Evolutionary conservation across 2,888 invertebrate species (phyloP), one percentile per base, ranked within the genome.

Genomic region (Lagria hirta): DNA sequence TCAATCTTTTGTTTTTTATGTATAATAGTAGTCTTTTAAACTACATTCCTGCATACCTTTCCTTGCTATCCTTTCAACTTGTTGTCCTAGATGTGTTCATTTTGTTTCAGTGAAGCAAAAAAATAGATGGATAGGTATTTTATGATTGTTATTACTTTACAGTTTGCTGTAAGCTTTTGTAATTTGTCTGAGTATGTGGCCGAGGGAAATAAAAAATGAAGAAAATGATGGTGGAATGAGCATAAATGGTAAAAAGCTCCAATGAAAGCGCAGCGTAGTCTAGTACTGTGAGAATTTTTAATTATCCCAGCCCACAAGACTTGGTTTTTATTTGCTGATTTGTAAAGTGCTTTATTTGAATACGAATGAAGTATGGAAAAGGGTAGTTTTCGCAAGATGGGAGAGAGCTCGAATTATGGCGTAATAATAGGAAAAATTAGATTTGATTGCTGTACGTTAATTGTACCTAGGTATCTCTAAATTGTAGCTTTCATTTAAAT

Each of bases 261-360:
- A 66, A 66, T 66, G 56, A 57, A 60, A 61, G 53, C 48, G 50
- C 58, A 49, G 58, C 46, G 37, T 52, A 33, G 49, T 53, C 47
- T 51, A 50, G 52, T 49, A 50, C 55, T 45, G 49, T 41, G 63
- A 58, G 70, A 69, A 70, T 70, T 71, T 70, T 71, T 71, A 71
- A 71, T 71, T 70, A 71, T 64, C 58, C 68, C 70, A 60, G 65
- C 71, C 71, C 70, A 69, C 69, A 62, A 51, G 56, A 55, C 65
- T 66, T 70, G 70, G 70, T 70, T 69, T 70, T 68, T 64, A 59
- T 62, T 61, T 59, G 54, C 55, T 58, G 64, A 65, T 67, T 65
- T 61, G 58, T 62, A 65, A 66, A 64, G 65, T 65, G 60, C 62
- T 62, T 61, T 53, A 57, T 58, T 55, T 58, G 55, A 56, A 60